Evolutionary conservation across 2,888 invertebrate species (phyloP).

Genomic region (Odontothrips loti): DNA sequence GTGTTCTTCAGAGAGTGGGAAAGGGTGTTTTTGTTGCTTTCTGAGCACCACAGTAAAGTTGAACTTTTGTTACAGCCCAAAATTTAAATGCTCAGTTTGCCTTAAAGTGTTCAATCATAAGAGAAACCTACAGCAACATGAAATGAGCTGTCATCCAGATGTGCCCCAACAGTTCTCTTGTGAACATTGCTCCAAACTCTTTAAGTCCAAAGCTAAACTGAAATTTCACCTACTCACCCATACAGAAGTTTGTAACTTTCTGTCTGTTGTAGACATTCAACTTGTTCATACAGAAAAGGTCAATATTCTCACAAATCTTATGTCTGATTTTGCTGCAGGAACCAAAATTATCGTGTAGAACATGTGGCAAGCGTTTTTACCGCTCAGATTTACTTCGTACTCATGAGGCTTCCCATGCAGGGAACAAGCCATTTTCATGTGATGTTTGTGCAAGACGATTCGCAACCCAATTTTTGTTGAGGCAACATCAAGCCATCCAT

Average conservation of each 20-base stretch:
- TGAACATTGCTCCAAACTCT: constrained; percentile 45
- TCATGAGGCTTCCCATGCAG: constrained; percentile 31
- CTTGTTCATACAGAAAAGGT: constrained; percentile 29
- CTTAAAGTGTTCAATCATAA: background rate
- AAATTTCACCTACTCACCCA: constrained; percentile 44
- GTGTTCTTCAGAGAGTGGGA: background rate
- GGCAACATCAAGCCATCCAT: constrained; percentile 33
- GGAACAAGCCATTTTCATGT: constrained; percentile 28
- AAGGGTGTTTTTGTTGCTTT: background rate
- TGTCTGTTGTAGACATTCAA: background rate
- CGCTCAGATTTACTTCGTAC: constrained; percentile 30
- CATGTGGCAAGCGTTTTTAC: constrained; percentile 34
- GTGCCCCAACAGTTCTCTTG: constrained; percentile 38
- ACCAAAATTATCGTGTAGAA: constrained; percentile 29
- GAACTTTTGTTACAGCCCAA: background rate
- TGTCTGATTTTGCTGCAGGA: background rate
- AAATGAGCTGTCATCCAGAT: constrained; percentile 27
- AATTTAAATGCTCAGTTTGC: background rate
- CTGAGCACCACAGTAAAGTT: background rate
- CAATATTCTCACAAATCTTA: background rate
- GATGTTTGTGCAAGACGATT: constrained; percentile 32
- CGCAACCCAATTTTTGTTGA: background rate
- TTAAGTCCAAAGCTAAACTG: constrained; percentile 43
- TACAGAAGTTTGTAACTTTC: constrained; percentile 41
- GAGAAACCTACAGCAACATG: constrained; percentile 34